Base-by-base conservation (phyloP, 1,140 invertebrate genomes). In the Brachionus paranguensis region DNA sequence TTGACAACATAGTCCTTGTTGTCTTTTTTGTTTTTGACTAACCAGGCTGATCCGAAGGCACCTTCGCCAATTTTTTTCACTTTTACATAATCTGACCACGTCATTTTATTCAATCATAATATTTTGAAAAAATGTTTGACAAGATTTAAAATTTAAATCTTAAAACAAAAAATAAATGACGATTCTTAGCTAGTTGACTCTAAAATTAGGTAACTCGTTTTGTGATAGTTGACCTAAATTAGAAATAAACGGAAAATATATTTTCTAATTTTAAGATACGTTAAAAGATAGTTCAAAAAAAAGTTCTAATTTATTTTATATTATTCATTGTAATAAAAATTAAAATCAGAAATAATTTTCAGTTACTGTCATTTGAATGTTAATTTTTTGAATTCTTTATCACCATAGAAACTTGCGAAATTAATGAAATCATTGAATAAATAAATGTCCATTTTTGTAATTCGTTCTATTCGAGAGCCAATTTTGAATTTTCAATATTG, bases 11-110 rank as follows among this genome's bases (percentile, higher is more conserved):
- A 76, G 41, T 76, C 12, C 24, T 45, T 41, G 20, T 60, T 50
- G 55, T 84, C 60, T 12, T 64, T 41, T 55, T 45, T 76, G 14
- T 7, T 24, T 43, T 64, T 53, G 10, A 84, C 70, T 14, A 84
- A 29, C 41, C 41, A 84, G 12, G 47, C 83, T 37, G 45, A 41
- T 53, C 83, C 83, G 27, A 84, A 84, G 24, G 65, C 7, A 4
- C 83, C 83, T 76, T 84, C 50, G 10, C 83, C 83, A 64, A 84
- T 72, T 50, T 72, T 53, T 29, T 72, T 84, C 12, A 70, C 27
- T 60, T 84, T 74, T 43, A 50, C 53, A 55, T 84, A 84, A 29
- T 84, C 37, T 33, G 60, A 17, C 81, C 60, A 81, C 3, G 37
- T 27, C 78, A 81, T 81, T 81, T 70, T 83, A 24, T 10, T 1